Conservation (phyloP, 2,113 vertebrate species). For the Phoxinus phoxinus region DNA sequence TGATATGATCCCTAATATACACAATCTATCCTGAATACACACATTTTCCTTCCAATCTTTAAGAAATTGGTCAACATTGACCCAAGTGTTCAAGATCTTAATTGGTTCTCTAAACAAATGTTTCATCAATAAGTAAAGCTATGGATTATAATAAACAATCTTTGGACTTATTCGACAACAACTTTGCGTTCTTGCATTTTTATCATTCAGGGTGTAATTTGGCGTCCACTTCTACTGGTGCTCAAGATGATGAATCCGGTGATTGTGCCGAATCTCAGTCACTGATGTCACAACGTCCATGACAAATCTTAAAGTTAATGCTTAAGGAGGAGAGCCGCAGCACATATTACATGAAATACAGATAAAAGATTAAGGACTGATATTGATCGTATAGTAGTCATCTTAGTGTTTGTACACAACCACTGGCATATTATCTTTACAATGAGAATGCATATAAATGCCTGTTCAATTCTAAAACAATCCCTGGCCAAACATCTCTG, state of each 20-base stretch:
- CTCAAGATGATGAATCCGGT: not conserved
- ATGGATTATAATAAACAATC: not conserved
- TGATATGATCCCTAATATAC: not conserved
- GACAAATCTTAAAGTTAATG: not conserved
- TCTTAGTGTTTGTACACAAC: not conserved
- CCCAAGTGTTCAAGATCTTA: too few species aligned
- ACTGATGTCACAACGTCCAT: not conserved
- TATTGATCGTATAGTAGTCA: not conserved
- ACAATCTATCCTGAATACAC: not conserved
- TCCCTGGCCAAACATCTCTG: not conserved
- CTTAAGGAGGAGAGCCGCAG: not conserved
- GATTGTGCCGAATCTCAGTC: not conserved
- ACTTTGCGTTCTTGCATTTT: too few species aligned
- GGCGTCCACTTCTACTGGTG: not conserved
- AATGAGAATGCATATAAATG: not conserved
- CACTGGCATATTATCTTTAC: not conserved
- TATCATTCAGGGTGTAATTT: not conserved
- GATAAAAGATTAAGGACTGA: not conserved
- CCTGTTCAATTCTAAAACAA: not conserved
- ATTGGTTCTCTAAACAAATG: not conserved
- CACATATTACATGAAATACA: not conserved
- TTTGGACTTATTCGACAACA: not conserved
- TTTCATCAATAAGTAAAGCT: not conserved
- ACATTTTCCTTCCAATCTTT: not conserved
- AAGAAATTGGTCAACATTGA: too few species aligned